These are phyloP conservation scores for Aspidoscelis tigris DNA, from an alignment of 2,113 vertebrate genomes.

Conservation along the genomic window DNA sequence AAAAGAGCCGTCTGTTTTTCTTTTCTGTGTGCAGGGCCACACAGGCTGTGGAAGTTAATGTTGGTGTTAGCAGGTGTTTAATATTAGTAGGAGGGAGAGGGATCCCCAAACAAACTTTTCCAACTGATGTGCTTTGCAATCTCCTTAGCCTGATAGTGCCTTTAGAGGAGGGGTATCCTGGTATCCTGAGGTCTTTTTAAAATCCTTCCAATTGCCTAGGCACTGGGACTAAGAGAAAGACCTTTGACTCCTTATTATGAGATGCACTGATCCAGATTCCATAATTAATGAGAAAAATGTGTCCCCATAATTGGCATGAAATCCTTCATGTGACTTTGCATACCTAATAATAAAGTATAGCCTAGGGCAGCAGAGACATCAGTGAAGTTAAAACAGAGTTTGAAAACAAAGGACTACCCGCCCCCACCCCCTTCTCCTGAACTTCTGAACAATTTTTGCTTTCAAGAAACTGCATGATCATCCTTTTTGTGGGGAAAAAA, in stretches of 20 bases:
- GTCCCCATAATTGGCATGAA: background rate
- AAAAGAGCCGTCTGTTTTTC: background rate
- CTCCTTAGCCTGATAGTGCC: background rate
- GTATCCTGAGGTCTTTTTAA: background rate
- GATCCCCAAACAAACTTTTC: background rate
- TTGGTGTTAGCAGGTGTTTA: slow-evolving; percentile 23
- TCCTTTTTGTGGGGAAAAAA: no score
- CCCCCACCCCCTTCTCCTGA: background rate
- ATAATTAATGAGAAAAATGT: slow-evolving; percentile 3
- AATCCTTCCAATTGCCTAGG: background rate
- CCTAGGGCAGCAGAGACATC: background rate
- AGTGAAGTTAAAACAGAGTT: background rate
- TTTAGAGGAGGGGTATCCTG: slow-evolving; percentile 5
- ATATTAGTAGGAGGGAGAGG: background rate
- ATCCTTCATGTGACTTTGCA: slow-evolving; percentile 13
- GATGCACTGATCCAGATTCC: background rate
- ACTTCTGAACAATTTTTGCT: background rate
- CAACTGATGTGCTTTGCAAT: background rate
- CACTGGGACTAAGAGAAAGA: background rate
- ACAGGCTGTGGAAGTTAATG: slow-evolving; percentile 13
- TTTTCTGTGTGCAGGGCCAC: background rate
- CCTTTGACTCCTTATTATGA: slow-evolving; percentile 1
- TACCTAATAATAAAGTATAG: slow-evolving; percentile 3
- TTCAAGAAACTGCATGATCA: background rate
- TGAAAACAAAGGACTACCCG: background rate